Conservation (phyloP, 2,888 invertebrate species). For the Phrixothrix hirtus region DNA sequence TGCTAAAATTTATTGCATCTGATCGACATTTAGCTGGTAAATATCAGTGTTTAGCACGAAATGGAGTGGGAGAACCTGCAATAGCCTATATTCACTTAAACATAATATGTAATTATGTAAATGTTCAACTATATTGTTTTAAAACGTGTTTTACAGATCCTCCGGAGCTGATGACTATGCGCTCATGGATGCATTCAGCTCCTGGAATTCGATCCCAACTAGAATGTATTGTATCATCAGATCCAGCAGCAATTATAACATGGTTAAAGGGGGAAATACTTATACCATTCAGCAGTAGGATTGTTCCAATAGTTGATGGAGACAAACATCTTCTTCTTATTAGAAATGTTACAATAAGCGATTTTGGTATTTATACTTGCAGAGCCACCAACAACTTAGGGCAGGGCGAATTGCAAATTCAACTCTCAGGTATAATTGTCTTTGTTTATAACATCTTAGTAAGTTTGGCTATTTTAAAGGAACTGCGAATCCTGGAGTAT, state of each 20-base stretch:
- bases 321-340: constrained; percentile 69
- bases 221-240: constrained; percentile 69
- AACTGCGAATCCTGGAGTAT: constrained; percentile 69
- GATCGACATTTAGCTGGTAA: constrained; percentile 70
- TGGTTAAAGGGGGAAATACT: constrained; percentile 70
- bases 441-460: background rate
- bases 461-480: constrained; percentile 60
- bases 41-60: constrained; percentile 73
- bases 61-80: constrained; percentile 76
- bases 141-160: too few species aligned
- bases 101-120: constrained; percentile 76
- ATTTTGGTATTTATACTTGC: constrained; percentile 80
- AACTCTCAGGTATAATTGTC: constrained; percentile 66
- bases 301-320: constrained; percentile 55
- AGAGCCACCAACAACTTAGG: constrained; percentile 76
- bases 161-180: constrained; percentile 69
- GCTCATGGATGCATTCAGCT: constrained; percentile 75
- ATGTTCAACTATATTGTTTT: too few species aligned
- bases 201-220: constrained; percentile 71
- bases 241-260: constrained; percentile 69
- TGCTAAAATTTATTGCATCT: constrained; percentile 67
- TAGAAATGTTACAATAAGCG: constrained; percentile 66
- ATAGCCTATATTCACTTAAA: constrained; percentile 68
- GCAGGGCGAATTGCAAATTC: constrained; percentile 69
- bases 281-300: constrained; percentile 56